These are phyloP conservation scores for Otocyon megalotis DNA, from an alignment of 2,113 vertebrate species.

Conservation along the genomic window DNA sequence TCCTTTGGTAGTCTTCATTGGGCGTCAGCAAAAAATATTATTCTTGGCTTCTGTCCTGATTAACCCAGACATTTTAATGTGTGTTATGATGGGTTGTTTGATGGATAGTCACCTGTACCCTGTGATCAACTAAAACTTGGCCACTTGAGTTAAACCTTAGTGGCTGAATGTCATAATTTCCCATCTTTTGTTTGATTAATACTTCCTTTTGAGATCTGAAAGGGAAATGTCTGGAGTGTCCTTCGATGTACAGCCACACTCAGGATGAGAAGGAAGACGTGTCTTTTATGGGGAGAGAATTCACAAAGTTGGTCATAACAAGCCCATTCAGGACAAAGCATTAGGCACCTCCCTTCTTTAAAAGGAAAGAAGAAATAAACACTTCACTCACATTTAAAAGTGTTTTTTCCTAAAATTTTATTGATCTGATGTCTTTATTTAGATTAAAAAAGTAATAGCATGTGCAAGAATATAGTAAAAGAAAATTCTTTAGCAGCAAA, in stretches of 20 bases:
- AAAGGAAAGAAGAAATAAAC: slow-evolving; percentile 68
- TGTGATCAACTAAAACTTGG: slow-evolving; percentile 86
- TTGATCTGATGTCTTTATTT: slow-evolving; percentile 54
- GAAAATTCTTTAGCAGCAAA: slow-evolving; percentile 38
- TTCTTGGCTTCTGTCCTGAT: slow-evolving; percentile 90
- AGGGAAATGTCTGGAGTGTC: slow-evolving; percentile 84
- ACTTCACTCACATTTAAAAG: slow-evolving; percentile 1
- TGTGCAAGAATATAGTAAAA: not conserved
- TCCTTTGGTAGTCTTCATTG: slow-evolving; percentile 86
- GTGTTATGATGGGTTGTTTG: slow-evolving; percentile 89
- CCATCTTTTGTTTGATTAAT: slow-evolving; percentile 90
- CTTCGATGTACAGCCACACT: slow-evolving; percentile 68
- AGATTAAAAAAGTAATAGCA: slow-evolving; percentile 40
- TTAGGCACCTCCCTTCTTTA: slow-evolving; percentile 39
- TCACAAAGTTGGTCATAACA: slow-evolving; percentile 59
- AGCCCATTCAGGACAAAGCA: slow-evolving; percentile 27
- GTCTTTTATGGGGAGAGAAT: slow-evolving; percentile 67
- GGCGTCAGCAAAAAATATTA: slow-evolving; percentile 87
- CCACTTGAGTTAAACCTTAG: slow-evolving; percentile 83
- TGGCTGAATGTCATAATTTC: slow-evolving; percentile 89
- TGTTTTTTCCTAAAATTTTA: slow-evolving; percentile 74
- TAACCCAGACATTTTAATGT: slow-evolving; percentile 89
- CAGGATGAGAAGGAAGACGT: slow-evolving; percentile 73
- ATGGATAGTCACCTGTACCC: slow-evolving; percentile 91
- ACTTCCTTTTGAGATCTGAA: slow-evolving; percentile 88